phyloP scores from a whole-genome alignment of 2,888 invertebrate species.

The Drosophila meridionalis region DNA sequence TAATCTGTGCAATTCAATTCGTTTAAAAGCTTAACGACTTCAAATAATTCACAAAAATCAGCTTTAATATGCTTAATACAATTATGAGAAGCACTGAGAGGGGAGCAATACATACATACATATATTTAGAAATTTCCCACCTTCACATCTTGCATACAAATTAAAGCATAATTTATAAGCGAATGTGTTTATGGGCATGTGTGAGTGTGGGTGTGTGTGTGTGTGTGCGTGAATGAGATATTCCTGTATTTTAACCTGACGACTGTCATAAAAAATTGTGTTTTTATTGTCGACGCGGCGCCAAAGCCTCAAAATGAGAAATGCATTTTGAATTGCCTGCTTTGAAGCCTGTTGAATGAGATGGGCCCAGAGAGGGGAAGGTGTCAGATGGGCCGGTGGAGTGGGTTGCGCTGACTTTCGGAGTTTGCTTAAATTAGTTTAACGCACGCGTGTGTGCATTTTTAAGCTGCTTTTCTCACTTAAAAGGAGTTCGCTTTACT shows the following conservation, averaged over 20 bases:
- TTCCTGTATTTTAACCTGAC: constrained; percentile 29
- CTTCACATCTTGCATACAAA: constrained; percentile 63
- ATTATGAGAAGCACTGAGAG: constrained; percentile 30
- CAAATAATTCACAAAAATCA: constrained; percentile 17
- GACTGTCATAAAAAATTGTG: constrained; percentile 64
- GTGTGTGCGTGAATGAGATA: constrained; percentile 2
- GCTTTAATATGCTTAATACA: constrained; percentile 60
- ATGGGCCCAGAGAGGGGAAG: too few species aligned
- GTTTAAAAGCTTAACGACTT: constrained; percentile 8
- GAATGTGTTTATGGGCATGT: neutral
- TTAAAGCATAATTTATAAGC: constrained; percentile 70
- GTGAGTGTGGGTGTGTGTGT: neutral
- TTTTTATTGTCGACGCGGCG: constrained; percentile 59
- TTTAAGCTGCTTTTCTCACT: constrained; percentile 18
- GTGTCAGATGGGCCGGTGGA: neutral
- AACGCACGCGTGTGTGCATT: constrained; percentile 26
- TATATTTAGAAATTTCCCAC: constrained; percentile 11
- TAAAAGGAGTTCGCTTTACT: neutral
- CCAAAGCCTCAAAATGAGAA: constrained; percentile 53
- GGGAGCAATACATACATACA: neutral
- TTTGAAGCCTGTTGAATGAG: constrained; percentile 5
- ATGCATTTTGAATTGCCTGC: constrained; percentile 58
- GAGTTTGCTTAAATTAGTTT: constrained; percentile 23
- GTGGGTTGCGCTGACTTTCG: too few species aligned
- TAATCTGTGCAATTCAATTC: neutral